Evolutionary conservation across 2,113 vertebrate genomes (phyloP).

Genomic region (Sylvietta virens): DNA sequence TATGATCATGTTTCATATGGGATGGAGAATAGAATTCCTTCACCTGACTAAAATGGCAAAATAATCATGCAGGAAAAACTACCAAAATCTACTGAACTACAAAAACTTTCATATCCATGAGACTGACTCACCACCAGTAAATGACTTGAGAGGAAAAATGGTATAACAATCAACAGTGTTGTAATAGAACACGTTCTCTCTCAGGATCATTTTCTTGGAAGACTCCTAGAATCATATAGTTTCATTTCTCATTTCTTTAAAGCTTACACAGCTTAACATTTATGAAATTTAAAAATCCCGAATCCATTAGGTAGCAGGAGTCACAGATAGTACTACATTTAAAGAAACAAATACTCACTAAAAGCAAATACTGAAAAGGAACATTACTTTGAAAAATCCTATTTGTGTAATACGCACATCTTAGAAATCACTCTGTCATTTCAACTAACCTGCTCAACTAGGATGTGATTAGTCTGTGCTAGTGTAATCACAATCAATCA

Average conservation of each 20-base stretch:
- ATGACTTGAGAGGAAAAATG: background rate
- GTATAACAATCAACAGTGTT: background rate
- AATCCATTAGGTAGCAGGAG: background rate
- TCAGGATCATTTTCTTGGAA: background rate
- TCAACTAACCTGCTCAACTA: background rate
- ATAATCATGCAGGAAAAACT: background rate
- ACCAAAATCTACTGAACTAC: background rate
- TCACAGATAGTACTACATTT: background rate
- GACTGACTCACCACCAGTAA: background rate
- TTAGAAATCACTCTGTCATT: background rate
- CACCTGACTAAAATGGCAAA: background rate
- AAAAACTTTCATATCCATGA: background rate
- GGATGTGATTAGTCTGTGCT: background rate
- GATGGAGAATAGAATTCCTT: background rate
- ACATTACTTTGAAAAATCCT: background rate
- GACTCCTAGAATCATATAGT: background rate
- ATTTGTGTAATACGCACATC: background rate
- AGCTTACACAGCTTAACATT: background rate
- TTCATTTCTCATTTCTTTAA: background rate
- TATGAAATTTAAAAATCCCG: accelerated
- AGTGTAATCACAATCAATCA: background rate
- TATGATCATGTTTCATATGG: accelerated
- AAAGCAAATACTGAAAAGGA: background rate
- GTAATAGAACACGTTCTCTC: background rate
- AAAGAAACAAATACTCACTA: background rate